Base-by-base conservation (phyloP, 2,797 vertebrate genomes). In the Sebastes matsubarae region DNA sequence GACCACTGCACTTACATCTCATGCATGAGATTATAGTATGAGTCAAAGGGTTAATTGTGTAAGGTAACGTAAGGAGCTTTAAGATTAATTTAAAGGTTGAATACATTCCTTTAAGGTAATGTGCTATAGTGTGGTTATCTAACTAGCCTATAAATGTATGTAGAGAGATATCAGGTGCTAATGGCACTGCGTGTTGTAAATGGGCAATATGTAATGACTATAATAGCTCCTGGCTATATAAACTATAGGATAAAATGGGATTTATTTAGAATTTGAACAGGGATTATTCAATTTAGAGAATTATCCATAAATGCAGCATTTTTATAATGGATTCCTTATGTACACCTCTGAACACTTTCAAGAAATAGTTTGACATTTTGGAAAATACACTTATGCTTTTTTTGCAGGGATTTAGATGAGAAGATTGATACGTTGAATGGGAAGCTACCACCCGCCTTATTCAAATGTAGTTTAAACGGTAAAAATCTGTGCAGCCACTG, bases 11-110 rank as follows among this genome's bases (percentile, higher is more conserved):
- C 69, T 75, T 75, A 22, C 20, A 66, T 74, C 24, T 85, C 68
- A 77, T 77, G 46, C 68, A 69, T 84, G 65, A 79, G 60, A 82
- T 86, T 84, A 79, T 18, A 63, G 30, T 22, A 61, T n/a, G 63
- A 68, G 86, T 87, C 81, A 83, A 63, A 59, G 70, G 75, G 87
- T 92, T 92, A 83, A 92, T 80, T 87, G 80, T 85, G 72, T 70
- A 58, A 85, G 68, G 34, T 55, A 24, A 54, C 76, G 52, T 42
- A 52, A 63, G 58, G 12, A 66, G 80, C 38, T 74, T 79, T 46
- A 70, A 74, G 59, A 83, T 86, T 76, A 75, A 85, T 85, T 80
- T 65, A 79, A 80, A 87, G 58, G 82, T 85, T 59, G 55, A 79
- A 85, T 61, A 2, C 24, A 72, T 70, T 64, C 50, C 12, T 82